Conservation (phyloP, 2,113 vertebrate genomes). For the Aegotheles bennettii region DNA sequence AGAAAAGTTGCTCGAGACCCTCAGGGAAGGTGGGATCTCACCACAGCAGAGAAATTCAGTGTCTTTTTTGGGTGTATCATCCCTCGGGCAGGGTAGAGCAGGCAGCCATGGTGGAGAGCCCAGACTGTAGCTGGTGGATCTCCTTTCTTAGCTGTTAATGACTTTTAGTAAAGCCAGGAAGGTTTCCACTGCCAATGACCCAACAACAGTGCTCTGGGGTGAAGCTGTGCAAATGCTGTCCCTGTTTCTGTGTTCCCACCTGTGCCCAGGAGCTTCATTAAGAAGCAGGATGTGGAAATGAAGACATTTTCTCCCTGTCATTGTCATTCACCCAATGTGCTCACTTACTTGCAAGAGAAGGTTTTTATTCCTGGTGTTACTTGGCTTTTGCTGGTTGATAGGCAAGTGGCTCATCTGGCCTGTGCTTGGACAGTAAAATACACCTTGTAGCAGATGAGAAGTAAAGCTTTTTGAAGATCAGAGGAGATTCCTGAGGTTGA, state of each 20-base stretch:
- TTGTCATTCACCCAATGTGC: background rate
- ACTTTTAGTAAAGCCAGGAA: background rate
- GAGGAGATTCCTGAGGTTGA: background rate
- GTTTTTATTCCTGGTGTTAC: background rate
- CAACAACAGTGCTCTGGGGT: background rate
- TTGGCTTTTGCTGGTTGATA: background rate
- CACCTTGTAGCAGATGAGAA: background rate
- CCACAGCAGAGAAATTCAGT: rapidly evolving
- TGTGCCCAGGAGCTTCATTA: background rate
- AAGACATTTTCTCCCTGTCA: background rate
- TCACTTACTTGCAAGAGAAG: rapidly evolving
- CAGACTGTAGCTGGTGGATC: background rate
- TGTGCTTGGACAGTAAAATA: background rate
- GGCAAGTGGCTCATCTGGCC: background rate
- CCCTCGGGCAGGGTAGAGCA: background rate
- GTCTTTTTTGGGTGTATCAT: rapidly evolving
- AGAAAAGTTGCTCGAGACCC: background rate
- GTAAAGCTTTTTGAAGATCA: background rate
- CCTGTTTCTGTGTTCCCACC: background rate
- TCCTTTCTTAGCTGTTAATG: rapidly evolving
- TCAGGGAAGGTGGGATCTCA: background rate
- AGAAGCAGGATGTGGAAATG: background rate
- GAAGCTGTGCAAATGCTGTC: background rate
- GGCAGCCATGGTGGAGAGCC: background rate
- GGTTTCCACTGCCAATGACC: background rate